phyloP scores from a whole-genome alignment of 2,797 vertebrate species.

The Sibirionetta formosa region DNA sequence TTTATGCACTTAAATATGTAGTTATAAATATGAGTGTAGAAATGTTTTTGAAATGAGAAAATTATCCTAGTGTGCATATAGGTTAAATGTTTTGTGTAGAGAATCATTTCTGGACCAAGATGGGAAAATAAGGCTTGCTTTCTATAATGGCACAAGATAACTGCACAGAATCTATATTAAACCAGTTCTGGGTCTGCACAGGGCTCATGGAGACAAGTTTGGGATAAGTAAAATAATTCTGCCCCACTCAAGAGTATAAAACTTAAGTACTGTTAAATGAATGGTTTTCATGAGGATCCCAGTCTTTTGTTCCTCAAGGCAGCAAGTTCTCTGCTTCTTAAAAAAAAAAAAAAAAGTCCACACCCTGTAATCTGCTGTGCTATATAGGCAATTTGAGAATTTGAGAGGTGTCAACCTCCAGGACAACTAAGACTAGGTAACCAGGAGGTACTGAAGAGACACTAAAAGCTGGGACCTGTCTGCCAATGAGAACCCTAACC shows the following conservation, averaged over 20 bases:
- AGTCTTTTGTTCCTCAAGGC: neutral
- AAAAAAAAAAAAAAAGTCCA: neutral
- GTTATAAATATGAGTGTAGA: neutral
- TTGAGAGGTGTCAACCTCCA: neutral
- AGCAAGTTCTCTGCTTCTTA: neutral
- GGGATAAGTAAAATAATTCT: neutral
- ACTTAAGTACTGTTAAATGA: neutral
- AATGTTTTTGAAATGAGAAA: neutral
- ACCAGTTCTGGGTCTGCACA: neutral
- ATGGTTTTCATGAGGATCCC: neutral
- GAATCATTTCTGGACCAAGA: neutral
- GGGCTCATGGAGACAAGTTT: neutral
- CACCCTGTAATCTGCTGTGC: neutral
- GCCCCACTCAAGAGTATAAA: neutral
- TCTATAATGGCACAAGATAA: neutral
- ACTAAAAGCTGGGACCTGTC: neutral
- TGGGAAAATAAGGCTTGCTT: neutral
- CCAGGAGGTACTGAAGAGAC: neutral
- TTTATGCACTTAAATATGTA: neutral
- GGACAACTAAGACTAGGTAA: neutral
- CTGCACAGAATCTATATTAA: neutral
- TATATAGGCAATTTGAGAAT: neutral
- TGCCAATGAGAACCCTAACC: neutral
- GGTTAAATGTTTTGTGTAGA: neutral
- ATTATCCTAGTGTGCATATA: neutral